Conservation (phyloP, 2,888 invertebrate species). For the Phalera bucephala region DNA sequence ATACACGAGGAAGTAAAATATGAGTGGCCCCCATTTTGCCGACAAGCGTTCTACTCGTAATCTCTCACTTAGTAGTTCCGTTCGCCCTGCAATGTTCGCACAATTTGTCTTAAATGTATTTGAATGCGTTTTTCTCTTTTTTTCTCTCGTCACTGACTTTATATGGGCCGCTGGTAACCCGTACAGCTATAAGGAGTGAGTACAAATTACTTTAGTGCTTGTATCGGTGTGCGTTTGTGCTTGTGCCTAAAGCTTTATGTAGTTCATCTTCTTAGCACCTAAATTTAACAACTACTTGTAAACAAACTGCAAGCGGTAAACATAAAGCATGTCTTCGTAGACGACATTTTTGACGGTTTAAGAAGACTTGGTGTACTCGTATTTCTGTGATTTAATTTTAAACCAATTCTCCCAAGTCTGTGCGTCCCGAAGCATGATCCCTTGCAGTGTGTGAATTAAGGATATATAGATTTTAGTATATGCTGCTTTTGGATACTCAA, state of each 20-base stretch:
- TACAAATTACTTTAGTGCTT: conserved; percentile 85
- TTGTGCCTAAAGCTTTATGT: conserved; percentile 77
- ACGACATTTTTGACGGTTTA: conserved; percentile 37
- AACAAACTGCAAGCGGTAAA: conserved; percentile 79
- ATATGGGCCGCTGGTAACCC: conserved; percentile 87
- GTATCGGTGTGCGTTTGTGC: conserved; percentile 79
- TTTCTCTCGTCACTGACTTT: conserved; percentile 86
- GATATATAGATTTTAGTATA: conserved; percentile 59
- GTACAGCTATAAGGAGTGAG: conserved; percentile 88
- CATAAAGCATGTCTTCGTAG: conserved; percentile 62
- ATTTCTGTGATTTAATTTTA: conserved; percentile 38
- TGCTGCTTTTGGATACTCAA: conserved; percentile 69
- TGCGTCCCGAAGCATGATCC: conserved; percentile 66
- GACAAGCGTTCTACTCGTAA: conserved; percentile 81
- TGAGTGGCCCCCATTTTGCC: conserved; percentile 69
- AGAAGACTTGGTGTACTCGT: conserved; percentile 64
- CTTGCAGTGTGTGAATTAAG: conserved; percentile 75
- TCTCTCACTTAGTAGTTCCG: conserved; percentile 83
- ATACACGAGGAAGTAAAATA: conserved; percentile 76
- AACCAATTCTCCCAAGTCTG: conserved; percentile 55
- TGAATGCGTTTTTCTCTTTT: conserved; percentile 84
- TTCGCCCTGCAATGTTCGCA: conserved; percentile 84
- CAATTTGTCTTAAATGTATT: conserved; percentile 83
- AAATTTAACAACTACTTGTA: conserved; percentile 49
- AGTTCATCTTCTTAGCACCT: conserved; percentile 72